Base-by-base conservation (phyloP, 1,140 invertebrate genomes). In the Rhynchophorus ferrugineus region DNA sequence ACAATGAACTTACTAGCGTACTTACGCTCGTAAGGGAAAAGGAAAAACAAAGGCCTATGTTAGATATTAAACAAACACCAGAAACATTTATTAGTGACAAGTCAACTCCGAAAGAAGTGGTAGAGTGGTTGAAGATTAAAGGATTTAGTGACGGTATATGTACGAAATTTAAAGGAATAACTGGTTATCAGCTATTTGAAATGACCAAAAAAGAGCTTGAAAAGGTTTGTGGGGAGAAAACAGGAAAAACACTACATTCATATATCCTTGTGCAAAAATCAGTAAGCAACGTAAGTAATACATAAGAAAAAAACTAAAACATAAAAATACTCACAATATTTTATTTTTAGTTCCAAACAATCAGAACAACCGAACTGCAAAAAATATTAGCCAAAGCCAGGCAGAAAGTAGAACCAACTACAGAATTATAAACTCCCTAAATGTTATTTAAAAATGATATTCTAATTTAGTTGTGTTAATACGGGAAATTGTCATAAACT, bases 221-320 rank as follows among this genome's bases (percentile, higher is more conserved):
- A 56, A 75, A 78, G 24, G 76, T 81, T 56, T 83, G 82, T 58
- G 86, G 84, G 0, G 61, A 70, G 3, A 72, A 78, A 21, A 87
- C 90, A 64, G 88, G 87, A 35, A 74, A 76, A 53, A 74, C 84
- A 3, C 74, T 92, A 3, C 78, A 82, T 59, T 84, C 82, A 34
- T 85, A 89, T 64, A 71, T 92, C 17, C 79, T 81, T 1, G 74
- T 89, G 44, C 87, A 88, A 62, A 76, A 84, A 60, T 87, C 82
- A 63, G 76, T 83, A 29, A 82, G 79, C 57, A 85, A 84, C 73
- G 89, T 91, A 77, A 77, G 73, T 70, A 57, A 35, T 16, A 2
- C 29, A 20, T 21, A 16, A n/a, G 13, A 1, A 22, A 21, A 3
- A 37, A 17, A 22, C 16, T 21, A 34, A 44, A 37, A 9, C 19